phyloP scores from a whole-genome alignment of 2,113 vertebrate genomes.

The Cisticola juncidis region DNA sequence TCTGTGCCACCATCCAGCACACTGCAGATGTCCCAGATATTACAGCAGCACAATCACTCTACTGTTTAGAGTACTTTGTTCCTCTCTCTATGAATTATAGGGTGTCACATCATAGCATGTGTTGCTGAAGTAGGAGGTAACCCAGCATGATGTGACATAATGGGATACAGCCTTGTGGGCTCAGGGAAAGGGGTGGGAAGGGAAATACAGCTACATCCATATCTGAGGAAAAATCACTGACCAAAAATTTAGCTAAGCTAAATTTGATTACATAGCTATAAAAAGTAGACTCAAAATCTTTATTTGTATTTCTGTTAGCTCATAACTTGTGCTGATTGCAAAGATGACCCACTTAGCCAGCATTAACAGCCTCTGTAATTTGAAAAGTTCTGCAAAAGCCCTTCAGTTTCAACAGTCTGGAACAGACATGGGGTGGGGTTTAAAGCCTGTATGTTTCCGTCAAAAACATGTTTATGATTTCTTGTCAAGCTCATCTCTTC shows the following conservation, averaged over 20 bases:
- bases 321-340: background rate
- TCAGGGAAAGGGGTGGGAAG: background rate
- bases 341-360: background rate
- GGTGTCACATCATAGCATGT: slow-evolving; percentile 14
- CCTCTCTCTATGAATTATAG: slow-evolving; percentile 40
- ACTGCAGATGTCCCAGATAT: slow-evolving; percentile 39
- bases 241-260: background rate
- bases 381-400: background rate
- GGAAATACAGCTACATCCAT: background rate
- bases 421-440: background rate
- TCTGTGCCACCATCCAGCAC: slow-evolving; percentile 1
- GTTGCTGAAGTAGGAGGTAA: background rate
- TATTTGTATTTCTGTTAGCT: background rate
- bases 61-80: slow-evolving; percentile 49
- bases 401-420: background rate
- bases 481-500: background rate
- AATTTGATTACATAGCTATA: background rate
- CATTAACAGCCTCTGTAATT: background rate
- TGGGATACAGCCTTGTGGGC: background rate
- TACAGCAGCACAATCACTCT: slow-evolving; percentile 19
- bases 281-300: background rate
- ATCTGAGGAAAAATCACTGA: background rate
- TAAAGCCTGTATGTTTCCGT: background rate
- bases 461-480: background rate
- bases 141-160: slow-evolving; percentile 2